Base-by-base conservation (phyloP, 2,113 vertebrate genomes). In the Chaenocephalus aceratus region DNA sequence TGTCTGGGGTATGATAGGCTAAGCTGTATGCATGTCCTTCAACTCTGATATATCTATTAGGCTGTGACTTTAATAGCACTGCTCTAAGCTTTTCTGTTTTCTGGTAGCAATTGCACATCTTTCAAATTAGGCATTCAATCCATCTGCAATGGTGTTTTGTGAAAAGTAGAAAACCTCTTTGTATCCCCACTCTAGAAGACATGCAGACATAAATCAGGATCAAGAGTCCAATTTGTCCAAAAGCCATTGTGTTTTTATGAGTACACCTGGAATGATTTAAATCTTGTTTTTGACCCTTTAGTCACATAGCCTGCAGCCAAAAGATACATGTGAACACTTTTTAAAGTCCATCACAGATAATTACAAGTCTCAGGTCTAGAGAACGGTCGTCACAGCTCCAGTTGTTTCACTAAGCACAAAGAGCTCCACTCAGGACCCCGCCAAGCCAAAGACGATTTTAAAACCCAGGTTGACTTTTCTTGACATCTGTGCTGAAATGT, bases 1-100 rank as follows among this genome's bases (percentile, higher is more conserved):
- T 89, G 75, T 74, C 53, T 80, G 75, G 72, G 75, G 78, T 80
- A 68, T 65, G 72, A 85, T 75, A 74, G 78, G 62, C 79, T 75
- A 72, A 85, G 57, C 71, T 69, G 84, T 80, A 79, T 78, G 65
- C 73, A 41, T 82, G 84, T 65, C 65, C 45, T 11, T 15, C 75
- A 69, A 75, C 81, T n/a, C 70, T 73, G 53, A 80, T 78, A 79
- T 79, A 73, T 75, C 78, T 74, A 45, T 56, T 48, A 44, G 16
- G 54, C 56, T 61, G 58, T 16, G 70, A 62, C 72, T 74, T 83
- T 82, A 59, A 85, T 52, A 83, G 75, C 60, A 56, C 34, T 12
- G 18, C 68, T 63, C 49, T 10, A 15, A 41, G 34, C 30, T 69
- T 56, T 77, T 69, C 14, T 75, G 36, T 41, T 41, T 41, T 6